Percentiles rank a stretch among this genome's conserved stretches.
phyloP scores from a whole-genome alignment of 1,140 invertebrate species.

The Potamilus streckersoni region DNA sequence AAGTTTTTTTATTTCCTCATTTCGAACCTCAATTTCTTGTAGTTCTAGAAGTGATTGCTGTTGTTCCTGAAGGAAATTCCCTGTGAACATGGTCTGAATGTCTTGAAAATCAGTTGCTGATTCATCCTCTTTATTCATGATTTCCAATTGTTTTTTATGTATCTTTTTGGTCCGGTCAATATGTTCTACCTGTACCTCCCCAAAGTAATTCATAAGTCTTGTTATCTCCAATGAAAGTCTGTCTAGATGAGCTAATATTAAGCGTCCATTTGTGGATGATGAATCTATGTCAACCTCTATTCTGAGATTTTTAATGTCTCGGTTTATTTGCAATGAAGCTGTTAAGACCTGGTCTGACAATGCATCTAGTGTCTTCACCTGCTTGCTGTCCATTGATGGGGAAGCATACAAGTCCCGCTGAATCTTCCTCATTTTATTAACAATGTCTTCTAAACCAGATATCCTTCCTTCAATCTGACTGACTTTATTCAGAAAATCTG shows the following conservation, averaged over 20 bases:
- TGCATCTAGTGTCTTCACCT: conserved; percentile 19
- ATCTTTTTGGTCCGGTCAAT: conserved; percentile 27
- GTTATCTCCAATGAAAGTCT: conserved; percentile 18
- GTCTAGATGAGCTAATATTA: conserved; percentile 20
- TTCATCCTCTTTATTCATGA: conserved; percentile 17
- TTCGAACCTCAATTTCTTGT: conserved; percentile 17
- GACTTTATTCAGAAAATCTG: conserved; percentile 19
- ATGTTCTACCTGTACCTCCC: conserved; percentile 25
- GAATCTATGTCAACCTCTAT: conserved; percentile 8
- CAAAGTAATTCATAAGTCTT: conserved; percentile 18
- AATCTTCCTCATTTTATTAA: conserved; percentile 23
- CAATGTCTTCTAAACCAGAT: conserved; percentile 13
- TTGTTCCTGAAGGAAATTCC: conserved; percentile 19
- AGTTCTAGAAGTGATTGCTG: conserved; percentile 22
- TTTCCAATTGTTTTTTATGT: conserved; percentile 26
- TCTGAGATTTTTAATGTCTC: conserved; percentile 14
- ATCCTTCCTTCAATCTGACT: conserved; percentile 24
- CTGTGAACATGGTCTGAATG: conserved; percentile 23
- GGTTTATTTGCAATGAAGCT: conserved; percentile 10
- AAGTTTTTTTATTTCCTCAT: conserved; percentile 29
- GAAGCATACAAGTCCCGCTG: conserved; percentile 23
- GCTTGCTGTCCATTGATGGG: conserved; percentile 19
- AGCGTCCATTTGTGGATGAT: conserved; percentile 19
- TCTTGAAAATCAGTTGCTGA: conserved; percentile 13
- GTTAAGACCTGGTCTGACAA: conserved; percentile 23